phyloP scores from a whole-genome alignment of 2,113 vertebrate genomes.

The Chitala chitala region DNA sequence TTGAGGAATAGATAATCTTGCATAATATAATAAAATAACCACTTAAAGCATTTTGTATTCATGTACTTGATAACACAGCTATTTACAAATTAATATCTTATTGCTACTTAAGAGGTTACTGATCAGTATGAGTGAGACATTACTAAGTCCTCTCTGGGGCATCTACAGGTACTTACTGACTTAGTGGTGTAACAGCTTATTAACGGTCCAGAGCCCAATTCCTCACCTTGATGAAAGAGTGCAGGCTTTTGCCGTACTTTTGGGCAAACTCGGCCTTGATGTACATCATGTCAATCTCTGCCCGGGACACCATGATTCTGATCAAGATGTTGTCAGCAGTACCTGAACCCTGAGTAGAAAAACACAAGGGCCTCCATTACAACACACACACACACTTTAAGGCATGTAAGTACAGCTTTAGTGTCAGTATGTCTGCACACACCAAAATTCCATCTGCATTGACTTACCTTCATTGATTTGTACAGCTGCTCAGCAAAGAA shows the following conservation, averaged over 20 bases:
- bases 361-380: background rate
- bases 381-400: background rate
- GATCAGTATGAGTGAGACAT: too few species aligned
- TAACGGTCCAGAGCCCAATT: background rate
- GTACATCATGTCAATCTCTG: constrained; percentile 86
- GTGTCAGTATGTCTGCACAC: background rate
- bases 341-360: constrained; percentile 73
- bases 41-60: too few species aligned
- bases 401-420: background rate
- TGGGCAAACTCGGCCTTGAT: constrained; percentile 80
- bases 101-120: too few species aligned
- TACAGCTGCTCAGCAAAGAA: constrained; percentile 92
- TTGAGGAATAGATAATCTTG: too few species aligned
- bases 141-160: too few species aligned
- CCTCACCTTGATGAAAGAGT: constrained; percentile 93
- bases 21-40: too few species aligned
- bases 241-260: constrained; percentile 80
- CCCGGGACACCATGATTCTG: constrained; percentile 85
- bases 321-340: constrained; percentile 86
- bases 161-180: too few species aligned
- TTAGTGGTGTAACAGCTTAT: too few species aligned
- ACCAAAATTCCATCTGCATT: too few species aligned
- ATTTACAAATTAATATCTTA: too few species aligned
- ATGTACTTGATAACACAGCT: too few species aligned
- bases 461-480: constrained; percentile 95